phyloP scores from a whole-genome alignment of 1,140 invertebrate genomes.

The Amphibalanus amphitrite region DNA sequence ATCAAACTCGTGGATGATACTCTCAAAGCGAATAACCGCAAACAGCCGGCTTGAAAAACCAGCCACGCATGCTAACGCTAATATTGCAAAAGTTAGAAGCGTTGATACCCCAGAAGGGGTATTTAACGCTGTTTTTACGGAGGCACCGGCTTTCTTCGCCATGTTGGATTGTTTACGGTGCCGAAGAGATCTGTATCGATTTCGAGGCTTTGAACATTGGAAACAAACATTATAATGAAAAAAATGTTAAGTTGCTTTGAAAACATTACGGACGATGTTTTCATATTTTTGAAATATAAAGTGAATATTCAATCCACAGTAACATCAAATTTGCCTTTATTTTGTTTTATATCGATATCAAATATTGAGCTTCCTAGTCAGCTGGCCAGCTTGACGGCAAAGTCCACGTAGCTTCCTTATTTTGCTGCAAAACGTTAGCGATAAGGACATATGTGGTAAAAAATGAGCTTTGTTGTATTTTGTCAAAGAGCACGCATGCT shows the following conservation, averaged over 20 bases:
- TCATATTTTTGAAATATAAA: neutral
- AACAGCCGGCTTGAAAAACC: constrained; percentile 95
- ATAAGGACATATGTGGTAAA: too few relatives aligned
- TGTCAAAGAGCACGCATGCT: too few relatives aligned
- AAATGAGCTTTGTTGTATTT: too few relatives aligned
- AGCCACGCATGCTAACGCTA: constrained; percentile 86
- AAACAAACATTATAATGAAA: neutral
- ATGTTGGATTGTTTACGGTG: constrained; percentile 1
- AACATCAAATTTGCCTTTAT: too few relatives aligned
- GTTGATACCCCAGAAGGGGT: constrained; percentile 38
- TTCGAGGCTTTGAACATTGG: neutral
- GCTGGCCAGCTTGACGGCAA: neutral
- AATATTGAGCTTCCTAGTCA: neutral
- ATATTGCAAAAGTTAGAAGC: constrained; percentile 73
- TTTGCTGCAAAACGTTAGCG: too few relatives aligned
- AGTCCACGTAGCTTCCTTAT: neutral
- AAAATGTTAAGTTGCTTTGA: neutral
- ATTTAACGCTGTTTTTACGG: neutral
- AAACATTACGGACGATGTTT: neutral
- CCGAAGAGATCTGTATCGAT: neutral
- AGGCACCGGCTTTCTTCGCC: neutral
- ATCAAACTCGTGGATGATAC: constrained; percentile 99
- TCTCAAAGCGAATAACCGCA: constrained; percentile 97
- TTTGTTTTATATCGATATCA: neutral
- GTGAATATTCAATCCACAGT: neutral